These are phyloP conservation scores for Grantiella picta DNA, from an alignment of 2,113 vertebrate species.

Conservation along the genomic window DNA sequence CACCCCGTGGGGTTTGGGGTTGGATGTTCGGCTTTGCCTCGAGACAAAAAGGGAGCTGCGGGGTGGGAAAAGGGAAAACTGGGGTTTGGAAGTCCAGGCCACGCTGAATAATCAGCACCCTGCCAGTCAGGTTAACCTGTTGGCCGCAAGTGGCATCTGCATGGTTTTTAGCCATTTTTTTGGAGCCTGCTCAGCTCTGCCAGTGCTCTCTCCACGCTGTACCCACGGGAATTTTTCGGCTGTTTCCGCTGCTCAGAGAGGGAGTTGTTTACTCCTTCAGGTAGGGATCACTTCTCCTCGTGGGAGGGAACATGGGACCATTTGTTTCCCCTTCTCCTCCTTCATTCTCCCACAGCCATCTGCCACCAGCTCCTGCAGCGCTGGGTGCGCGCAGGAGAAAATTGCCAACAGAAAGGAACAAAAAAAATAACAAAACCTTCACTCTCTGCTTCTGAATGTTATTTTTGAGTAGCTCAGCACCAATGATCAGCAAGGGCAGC, in stretches of 20 bases:
- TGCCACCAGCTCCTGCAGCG: background rate
- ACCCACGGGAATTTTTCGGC: background rate
- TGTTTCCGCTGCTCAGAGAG: background rate
- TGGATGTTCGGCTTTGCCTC: background rate
- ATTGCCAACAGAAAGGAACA: background rate
- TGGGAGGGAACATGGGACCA: constrained; percentile 1
- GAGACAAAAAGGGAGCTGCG: background rate
- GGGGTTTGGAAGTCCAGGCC: background rate
- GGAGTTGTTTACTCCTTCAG: background rate
- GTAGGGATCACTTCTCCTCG: background rate
- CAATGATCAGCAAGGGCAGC: background rate
- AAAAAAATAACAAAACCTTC: background rate
- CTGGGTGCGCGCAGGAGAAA: background rate
- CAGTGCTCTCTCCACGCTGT: background rate
- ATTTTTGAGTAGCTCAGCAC: background rate
- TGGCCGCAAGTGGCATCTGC: background rate
- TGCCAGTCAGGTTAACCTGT: background rate
- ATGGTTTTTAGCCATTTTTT: background rate
- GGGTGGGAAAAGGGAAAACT: background rate
- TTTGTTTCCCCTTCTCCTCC: background rate
- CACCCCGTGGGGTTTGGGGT: too few relatives aligned
- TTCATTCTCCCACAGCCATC: background rate
- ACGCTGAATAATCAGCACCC: background rate
- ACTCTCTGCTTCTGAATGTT: background rate
- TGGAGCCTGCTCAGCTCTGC: background rate